Percentiles rank a stretch among this genome's conserved stretches.
Conservation (phyloP, 1,140 invertebrate genomes). For the Trichomalopsis sarcophagae region DNA sequence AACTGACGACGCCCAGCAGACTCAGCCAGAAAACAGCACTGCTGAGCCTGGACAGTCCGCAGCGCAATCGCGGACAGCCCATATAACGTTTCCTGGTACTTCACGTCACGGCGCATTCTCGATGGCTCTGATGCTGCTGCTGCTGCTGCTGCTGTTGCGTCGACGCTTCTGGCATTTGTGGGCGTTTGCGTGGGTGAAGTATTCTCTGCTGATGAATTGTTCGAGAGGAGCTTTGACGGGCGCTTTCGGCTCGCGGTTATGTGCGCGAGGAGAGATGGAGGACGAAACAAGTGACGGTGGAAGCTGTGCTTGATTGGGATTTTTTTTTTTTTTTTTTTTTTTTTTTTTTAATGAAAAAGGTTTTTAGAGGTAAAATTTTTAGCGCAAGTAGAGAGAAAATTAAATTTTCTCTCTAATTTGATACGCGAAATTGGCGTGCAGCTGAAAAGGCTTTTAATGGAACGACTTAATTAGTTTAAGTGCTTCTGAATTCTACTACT, state of each 20-base stretch:
- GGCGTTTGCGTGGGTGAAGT: background rate
- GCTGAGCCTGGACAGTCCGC: background rate
- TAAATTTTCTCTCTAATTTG: no score
- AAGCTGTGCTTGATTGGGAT: no score
- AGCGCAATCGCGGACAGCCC: constrained; percentile 16
- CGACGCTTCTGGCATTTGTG: background rate
- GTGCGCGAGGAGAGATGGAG: no score
- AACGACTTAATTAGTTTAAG: no score
- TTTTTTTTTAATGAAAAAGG: no score
- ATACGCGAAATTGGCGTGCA: no score
- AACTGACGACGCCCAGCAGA: background rate
- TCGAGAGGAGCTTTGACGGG: background rate
- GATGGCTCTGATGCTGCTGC: background rate
- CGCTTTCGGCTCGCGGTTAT: background rate
- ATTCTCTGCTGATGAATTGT: background rate
- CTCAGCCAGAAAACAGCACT: constrained; percentile 10
- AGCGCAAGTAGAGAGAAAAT: no score
- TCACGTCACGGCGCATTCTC: background rate
- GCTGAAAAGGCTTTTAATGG: no score
- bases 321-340: no score
- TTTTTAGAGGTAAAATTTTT: no score
- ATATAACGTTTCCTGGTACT: constrained; percentile 6
- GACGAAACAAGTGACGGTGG: background rate
- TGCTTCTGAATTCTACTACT: no score
- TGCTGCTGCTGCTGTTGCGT: no score